A percentile compares a stretch with the other conserved stretches of the same genome.
Conservation (phyloP, 2,113 vertebrate genomes). For the Labeo catla region DNA sequence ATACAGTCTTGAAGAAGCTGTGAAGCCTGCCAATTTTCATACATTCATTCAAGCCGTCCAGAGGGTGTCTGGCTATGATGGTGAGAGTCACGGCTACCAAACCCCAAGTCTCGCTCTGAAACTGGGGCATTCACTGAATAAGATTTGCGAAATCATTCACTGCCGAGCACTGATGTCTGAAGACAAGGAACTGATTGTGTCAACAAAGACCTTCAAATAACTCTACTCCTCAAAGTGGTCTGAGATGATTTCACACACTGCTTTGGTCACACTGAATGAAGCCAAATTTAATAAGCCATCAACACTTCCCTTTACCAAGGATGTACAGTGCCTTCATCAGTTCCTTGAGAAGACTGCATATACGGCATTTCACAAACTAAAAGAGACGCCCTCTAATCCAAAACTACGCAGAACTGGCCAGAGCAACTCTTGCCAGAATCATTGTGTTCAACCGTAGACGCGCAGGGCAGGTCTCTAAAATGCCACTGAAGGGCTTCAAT, state of each 20-base stretch:
- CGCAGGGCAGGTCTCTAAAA: constrained; percentile 38
- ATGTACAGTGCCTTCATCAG: constrained; percentile 1
- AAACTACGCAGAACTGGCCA: not conserved
- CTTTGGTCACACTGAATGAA: not conserved
- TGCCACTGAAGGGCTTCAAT: constrained; percentile 53
- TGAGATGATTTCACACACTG: not conserved
- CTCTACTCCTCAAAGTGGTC: constrained; percentile 3
- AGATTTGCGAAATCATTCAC: constrained; percentile 52
- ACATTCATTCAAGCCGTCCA: constrained; percentile 45
- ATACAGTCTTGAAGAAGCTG: constrained; percentile 46
- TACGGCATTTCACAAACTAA: constrained; percentile 26
- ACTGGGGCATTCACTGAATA: constrained; percentile 45
- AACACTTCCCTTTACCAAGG: constrained; percentile 46
- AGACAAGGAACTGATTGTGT: not conserved
- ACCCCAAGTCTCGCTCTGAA: constrained; percentile 51
- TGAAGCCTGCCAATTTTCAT: constrained; percentile 47
- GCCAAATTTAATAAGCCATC: not conserved
- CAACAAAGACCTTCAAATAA: constrained; percentile 18
- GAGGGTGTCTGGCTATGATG: constrained; percentile 7
- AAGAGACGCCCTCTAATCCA: too few relatives aligned
- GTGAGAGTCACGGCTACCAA: constrained; percentile 35
- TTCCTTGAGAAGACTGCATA: constrained; percentile 2
- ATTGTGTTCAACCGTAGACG: constrained; percentile 53
- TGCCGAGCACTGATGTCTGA: constrained; percentile 46
- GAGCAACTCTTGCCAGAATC: not conserved